phyloP scores from a whole-genome alignment of 2,797 vertebrate genomes.

The Propithecus deckenii region DNA sequence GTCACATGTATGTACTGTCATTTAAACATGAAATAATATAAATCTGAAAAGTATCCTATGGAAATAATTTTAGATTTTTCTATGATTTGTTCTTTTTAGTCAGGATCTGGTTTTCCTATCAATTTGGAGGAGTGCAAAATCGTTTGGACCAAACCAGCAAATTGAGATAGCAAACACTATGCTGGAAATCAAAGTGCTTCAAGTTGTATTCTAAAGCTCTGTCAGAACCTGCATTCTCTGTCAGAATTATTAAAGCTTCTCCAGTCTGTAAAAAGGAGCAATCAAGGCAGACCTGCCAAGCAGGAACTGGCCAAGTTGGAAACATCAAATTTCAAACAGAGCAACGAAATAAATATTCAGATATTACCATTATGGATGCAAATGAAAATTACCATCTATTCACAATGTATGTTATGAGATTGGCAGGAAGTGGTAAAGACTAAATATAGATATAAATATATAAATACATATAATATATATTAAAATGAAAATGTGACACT shows the following conservation, averaged over 20 bases:
- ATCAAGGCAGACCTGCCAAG: background rate
- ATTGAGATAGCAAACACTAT: background rate
- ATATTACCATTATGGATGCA: background rate
- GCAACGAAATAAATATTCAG: slow-evolving; percentile 13
- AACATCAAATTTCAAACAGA: slow-evolving; percentile 15
- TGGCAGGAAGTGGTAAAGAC: background rate
- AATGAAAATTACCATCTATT: slow-evolving; percentile 33
- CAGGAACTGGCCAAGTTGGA: background rate
- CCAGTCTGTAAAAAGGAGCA: background rate
- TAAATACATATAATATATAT: background rate
- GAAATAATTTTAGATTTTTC: slow-evolving; percentile 19
- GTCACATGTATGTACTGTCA: background rate
- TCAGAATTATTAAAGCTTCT: background rate
- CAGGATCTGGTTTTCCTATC: background rate
- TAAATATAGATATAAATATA: background rate
- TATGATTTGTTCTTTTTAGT: background rate
- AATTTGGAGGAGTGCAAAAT: background rate
- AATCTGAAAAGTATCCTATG: background rate
- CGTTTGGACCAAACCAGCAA: background rate
- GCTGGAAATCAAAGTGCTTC: background rate
- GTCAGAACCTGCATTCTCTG: background rate
- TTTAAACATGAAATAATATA: slow-evolving; percentile 18
- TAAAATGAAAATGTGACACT: slow-evolving; percentile 25
- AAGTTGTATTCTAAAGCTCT: background rate
- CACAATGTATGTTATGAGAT: slow-evolving; percentile 4